phyloP scores from a whole-genome alignment of 1,140 invertebrate genomes.

The Brachionus asplanchnoidis region DNA sequence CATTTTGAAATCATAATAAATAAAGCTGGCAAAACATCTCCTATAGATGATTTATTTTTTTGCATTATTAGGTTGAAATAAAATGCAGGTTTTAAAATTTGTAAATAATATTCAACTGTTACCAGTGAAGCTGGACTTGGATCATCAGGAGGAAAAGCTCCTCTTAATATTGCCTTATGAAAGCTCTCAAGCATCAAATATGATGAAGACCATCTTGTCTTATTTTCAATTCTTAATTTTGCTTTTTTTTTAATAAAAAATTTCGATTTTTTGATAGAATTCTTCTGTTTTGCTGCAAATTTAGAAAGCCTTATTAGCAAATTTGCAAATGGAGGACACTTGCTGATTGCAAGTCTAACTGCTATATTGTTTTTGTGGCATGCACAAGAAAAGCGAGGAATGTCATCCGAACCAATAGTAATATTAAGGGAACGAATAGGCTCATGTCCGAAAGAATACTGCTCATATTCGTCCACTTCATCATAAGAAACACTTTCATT shows the following conservation, averaged over 20 bases:
- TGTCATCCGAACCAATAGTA: neutral
- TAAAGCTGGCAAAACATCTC: neutral
- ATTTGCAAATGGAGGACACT: neutral
- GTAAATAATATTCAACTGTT: neutral
- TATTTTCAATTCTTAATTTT: neutral
- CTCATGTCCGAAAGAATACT: neutral
- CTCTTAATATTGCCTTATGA: neutral
- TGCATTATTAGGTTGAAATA: neutral
- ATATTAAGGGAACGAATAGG: neutral
- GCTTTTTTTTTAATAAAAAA: slow-evolving; percentile 4
- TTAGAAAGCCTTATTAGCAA: neutral
- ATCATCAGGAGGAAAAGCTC: neutral
- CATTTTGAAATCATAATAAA: neutral
- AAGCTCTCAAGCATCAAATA: neutral
- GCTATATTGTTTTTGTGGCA: neutral
- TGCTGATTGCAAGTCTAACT: neutral
- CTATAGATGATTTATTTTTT: neutral
- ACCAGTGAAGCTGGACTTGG: neutral
- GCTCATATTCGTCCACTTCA: no score
- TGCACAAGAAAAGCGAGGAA: neutral
- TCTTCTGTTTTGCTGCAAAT: neutral
- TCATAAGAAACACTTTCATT: no score
- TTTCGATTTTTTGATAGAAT: neutral
- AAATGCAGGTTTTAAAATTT: neutral
- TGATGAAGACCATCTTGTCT: neutral